phyloP scores from a whole-genome alignment of 2,888 invertebrate genomes.

The Habrosyne pyritoides region DNA sequence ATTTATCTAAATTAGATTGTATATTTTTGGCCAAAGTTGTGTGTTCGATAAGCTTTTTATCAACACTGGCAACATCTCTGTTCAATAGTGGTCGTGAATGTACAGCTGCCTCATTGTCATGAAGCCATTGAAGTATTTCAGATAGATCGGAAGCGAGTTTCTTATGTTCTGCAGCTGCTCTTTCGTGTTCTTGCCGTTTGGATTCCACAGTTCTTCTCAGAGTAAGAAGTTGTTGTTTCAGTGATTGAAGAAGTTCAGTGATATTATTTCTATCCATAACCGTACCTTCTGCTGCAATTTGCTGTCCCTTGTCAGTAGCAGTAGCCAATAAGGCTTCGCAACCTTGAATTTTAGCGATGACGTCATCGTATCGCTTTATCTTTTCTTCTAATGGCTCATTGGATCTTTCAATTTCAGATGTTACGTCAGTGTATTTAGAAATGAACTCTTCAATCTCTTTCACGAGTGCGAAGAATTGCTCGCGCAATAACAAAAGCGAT shows the following conservation, averaged over 20 bases:
- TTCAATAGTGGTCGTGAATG: conserved; percentile 92
- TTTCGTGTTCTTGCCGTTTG: conserved; percentile 93
- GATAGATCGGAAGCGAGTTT: conserved; percentile 93
- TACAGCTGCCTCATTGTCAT: conserved; percentile 91
- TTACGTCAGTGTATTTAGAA: conserved; percentile 92
- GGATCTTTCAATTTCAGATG: conserved; percentile 92
- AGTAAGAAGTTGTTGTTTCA: conserved; percentile 92
- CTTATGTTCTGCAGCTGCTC: conserved; percentile 93
- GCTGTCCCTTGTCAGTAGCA: conserved; percentile 95
- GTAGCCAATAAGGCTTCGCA: conserved; percentile 94
- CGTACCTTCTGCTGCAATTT: conserved; percentile 95
- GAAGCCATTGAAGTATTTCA: conserved; percentile 91
- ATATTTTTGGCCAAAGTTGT: conserved; percentile 87
- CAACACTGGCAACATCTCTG: conserved; percentile 90
- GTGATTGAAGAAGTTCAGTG: conserved; percentile 92
- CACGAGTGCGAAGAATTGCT: conserved; percentile 93
- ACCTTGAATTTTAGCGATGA: conserved; percentile 93
- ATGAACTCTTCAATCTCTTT: conserved; percentile 95
- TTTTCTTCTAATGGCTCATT: conserved; percentile 93
- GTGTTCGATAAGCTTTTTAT: conserved; percentile 91
- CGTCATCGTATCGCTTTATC: conserved; percentile 93
- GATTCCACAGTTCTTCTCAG: conserved; percentile 92
- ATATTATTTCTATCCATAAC: conserved; percentile 94
- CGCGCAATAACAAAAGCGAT: conserved; percentile 90
- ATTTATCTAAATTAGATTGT: conserved; percentile 86